These are phyloP conservation scores for Budorcas taxicolor DNA, from an alignment of 2,113 vertebrate species.

Conservation along the genomic window DNA sequence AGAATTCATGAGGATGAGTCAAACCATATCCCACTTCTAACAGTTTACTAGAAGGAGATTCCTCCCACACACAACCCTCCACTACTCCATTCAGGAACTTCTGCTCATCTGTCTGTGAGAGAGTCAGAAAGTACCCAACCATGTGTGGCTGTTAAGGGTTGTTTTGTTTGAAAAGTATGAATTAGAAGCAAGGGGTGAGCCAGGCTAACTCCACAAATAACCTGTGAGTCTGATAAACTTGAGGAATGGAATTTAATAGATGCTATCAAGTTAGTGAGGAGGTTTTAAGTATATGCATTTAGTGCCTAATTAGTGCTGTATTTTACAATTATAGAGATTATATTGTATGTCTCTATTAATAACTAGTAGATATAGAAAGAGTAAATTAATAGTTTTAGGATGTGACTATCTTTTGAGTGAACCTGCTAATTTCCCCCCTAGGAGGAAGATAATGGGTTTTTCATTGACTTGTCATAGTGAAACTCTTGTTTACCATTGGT, in stretches of 20 bases:
- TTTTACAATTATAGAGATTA: not conserved
- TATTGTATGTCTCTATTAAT: not conserved
- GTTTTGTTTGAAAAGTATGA: slow-evolving; percentile 7
- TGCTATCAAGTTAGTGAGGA: not conserved
- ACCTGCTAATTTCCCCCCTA: not conserved
- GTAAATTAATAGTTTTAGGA: not conserved
- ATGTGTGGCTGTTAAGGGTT: not conserved
- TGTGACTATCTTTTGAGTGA: not conserved
- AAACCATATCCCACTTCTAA: not conserved
- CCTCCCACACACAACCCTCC: not conserved
- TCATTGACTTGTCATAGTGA: not conserved
- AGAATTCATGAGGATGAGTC: not conserved
- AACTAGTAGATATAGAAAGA: not conserved
- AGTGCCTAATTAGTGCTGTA: not conserved
- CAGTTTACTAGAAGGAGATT: not conserved
- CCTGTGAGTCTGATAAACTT: not conserved
- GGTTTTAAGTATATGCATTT: not conserved
- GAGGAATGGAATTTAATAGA: not conserved
- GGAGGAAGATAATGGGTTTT: not conserved
- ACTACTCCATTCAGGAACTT: not conserved
- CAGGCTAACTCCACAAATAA: not conserved
- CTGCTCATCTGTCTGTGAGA: not conserved
- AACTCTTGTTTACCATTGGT: slow-evolving; percentile 20
- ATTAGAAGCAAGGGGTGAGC: not conserved
- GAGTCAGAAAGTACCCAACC: not conserved